Evolutionary conservation across 2,888 invertebrate species (phyloP).

Genomic region (Icerya purchasi): DNA sequence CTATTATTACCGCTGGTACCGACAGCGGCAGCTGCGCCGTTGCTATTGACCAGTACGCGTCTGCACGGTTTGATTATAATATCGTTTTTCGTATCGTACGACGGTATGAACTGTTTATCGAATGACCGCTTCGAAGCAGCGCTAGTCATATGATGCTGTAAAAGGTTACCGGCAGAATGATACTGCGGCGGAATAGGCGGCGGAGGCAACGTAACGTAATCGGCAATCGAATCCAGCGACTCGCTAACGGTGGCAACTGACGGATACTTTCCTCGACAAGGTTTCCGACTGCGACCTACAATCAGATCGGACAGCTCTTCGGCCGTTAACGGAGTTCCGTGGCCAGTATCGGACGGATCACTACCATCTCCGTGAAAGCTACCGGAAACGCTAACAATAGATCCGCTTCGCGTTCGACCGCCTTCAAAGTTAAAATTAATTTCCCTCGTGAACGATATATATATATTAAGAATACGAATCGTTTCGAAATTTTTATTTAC

Average conservation of each 20-base stretch:
- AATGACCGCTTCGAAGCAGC: neutral
- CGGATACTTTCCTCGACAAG: conserved; percentile 40
- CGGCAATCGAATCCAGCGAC: conserved; percentile 70
- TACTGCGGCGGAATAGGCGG: conserved; percentile 15
- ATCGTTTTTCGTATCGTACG: conserved; percentile 1
- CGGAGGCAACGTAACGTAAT: conserved; percentile 52
- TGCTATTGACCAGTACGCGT: neutral
- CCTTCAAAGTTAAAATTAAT: no score
- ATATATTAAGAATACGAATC: no score
- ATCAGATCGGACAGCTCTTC: conserved; percentile 65
- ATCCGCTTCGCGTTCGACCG: conserved; percentile 35
- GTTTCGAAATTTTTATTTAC: no score
- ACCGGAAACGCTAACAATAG: conserved; percentile 51
- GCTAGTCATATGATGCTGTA: neutral
- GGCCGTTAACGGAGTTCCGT: conserved; percentile 46
- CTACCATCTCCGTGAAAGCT: conserved; percentile 77
- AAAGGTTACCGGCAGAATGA: neutral
- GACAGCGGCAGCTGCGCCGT: neutral
- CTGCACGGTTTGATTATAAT: conserved; percentile 4
- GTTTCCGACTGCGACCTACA: conserved; percentile 36
- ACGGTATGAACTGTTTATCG: neutral
- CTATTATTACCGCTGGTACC: neutral
- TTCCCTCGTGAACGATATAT: no score
- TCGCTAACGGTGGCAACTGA: conserved; percentile 57
- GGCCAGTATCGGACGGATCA: conserved; percentile 59